Evolutionary conservation across 2,888 invertebrate species (phyloP), one percentile per base, ranked within the genome.

Genomic region (Acleris sparsana): DNA sequence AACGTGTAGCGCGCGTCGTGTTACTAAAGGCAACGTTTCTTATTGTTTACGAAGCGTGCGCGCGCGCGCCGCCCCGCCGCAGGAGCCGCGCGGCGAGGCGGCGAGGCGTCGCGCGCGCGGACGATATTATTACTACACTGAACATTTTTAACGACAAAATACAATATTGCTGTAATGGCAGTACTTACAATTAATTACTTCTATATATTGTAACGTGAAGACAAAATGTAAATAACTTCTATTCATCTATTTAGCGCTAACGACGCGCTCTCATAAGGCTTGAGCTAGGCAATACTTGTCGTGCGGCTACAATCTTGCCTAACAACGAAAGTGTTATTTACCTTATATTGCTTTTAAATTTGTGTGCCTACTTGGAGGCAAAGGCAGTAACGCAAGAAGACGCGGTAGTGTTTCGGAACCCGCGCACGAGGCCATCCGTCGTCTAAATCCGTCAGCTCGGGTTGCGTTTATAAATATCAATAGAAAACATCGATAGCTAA

Each of bases 121-220:
- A 13, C 13, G 39, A 39, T 39, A 39, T 39, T 39, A 39, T 39
- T 39, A 13, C 39, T 39, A 39, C 39, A 13, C 13, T 13, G 13
- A 39, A 39, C 39, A 39, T 13, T 39, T 39, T 39, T 13, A 39
- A 39, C 39, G 39, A 39, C 39, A 39, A 13, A 43, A 49, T 53
- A 43, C 18, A 46, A 51, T 61, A 60, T 49, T 56, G 61, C 51
- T 65, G 56, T 56, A 56, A 61, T 65, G 65, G 55, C 56, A 65
- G 56, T 65, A 52, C 61, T 65, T 65, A 65, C n/a, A 52, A 44
- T 56, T 61, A 65, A 65, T 44, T 65, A 61, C 22, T 44, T 44
- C 56, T 65, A 61, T 22, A 56, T 13, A 51, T 46, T 56, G 44
- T 61, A 65, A 65, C 48, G 53, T 44, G 49, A 65, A 55, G 53